Evolutionary conservation across 2,888 invertebrate species (phyloP).

Genomic region (Nomada ruficornis): DNA sequence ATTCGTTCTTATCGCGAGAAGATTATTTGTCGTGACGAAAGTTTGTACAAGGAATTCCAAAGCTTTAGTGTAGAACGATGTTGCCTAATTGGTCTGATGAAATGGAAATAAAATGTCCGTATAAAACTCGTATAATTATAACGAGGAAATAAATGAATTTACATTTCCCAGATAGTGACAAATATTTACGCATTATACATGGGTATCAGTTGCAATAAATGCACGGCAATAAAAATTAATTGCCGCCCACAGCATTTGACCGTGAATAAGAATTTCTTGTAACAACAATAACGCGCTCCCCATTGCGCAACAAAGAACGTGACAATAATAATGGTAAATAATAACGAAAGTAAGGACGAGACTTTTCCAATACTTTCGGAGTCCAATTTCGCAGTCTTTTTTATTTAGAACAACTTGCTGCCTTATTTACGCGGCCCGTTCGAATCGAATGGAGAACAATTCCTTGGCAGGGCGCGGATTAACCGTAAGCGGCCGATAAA

Average conservation of each 20-base stretch:
- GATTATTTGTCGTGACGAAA: conserved; percentile 1
- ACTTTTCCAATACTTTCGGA: too few relatives aligned
- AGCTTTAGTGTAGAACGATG: neutral
- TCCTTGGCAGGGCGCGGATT: conserved; percentile 33
- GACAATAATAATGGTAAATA: too few relatives aligned
- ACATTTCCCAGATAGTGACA: too few relatives aligned
- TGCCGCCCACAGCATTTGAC: too few relatives aligned
- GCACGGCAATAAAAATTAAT: too few relatives aligned
- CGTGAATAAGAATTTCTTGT: too few relatives aligned
- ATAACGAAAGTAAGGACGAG: too few relatives aligned
- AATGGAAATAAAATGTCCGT: neutral
- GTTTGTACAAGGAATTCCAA: neutral
- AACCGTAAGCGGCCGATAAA: conserved; percentile 50
- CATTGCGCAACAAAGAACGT: too few relatives aligned
- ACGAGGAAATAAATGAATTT: neutral
- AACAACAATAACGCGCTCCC: too few relatives aligned
- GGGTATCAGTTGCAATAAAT: too few relatives aligned
- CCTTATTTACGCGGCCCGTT: conserved; percentile 4
- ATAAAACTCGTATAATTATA: neutral
- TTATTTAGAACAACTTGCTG: neutral
- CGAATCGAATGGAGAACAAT: conserved; percentile 42
- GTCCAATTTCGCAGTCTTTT: too few relatives aligned
- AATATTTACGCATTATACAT: too few relatives aligned
- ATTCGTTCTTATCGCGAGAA: conserved; percentile 2
- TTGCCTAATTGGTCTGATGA: neutral